Base-by-base conservation (phyloP, 2,888 invertebrate genomes). In the Dusona sp. region DNA sequence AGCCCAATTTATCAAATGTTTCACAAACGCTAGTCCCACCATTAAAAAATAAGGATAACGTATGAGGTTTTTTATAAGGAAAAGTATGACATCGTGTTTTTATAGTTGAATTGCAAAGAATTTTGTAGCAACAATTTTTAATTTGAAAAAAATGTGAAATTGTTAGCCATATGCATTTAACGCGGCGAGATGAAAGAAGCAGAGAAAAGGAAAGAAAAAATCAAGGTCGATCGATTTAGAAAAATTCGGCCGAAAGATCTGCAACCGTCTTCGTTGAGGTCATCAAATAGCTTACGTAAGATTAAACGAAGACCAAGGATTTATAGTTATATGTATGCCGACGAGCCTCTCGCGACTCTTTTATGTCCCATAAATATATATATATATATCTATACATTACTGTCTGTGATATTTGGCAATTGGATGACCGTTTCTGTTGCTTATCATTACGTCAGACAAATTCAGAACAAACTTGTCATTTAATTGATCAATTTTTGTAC, bases 371-470 rank as follows among this genome's bases (percentile, higher is more conserved):
- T 78, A 77, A 64, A n/a, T 29, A 19, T 16, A 38, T 38, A 45
- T 45, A 25, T 38, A n/a, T 54, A 42, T 77, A 67, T 74, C 70
- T 61, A 22, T 48, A 25, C 16, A 51, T 16, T 16, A 77, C 68
- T 73, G 85, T 83, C 88, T 81, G 88, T 89, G 84, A 90, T 90
- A 88, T 92, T 92, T 87, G 89, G 86, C 91, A 92, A 92, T 92
- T 91, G 90, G 89, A 89, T 81, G 87, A 80, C 73, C 80, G 82
- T 67, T 79, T 88, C 88, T 88, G 79, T 78, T 19, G 45, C 77
- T 84, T 45, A 83, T 54, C 61, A 48, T 86, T 86, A 78, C 81
- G 78, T 86, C 80, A 86, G n/a, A 54, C 29, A 36, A 70, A 64
- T 83, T 72, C 54, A 61, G 54, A 79, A 77, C 65, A 72, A 68